phyloP scores from a whole-genome alignment of 2,797 vertebrate species.

The Arnoldichthys spilopterus region DNA sequence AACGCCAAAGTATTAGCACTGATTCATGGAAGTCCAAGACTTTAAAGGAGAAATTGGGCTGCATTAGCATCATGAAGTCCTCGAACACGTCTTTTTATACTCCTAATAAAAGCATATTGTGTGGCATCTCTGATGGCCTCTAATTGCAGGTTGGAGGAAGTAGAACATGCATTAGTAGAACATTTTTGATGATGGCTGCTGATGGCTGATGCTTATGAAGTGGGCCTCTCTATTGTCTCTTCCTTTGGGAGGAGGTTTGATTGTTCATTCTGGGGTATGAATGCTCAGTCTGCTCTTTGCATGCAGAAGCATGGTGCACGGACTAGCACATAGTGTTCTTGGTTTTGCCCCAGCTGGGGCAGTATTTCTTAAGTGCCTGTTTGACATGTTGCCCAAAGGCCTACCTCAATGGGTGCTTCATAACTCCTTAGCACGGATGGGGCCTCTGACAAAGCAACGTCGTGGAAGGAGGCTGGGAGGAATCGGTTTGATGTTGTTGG shows the following conservation, averaged over 20 bases:
- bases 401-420: conserved; percentile 21
- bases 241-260: conserved; percentile 62
- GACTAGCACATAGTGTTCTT: conserved; percentile 35
- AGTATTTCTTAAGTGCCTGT: conserved; percentile 22
- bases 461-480: conserved; percentile 21
- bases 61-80: neutral
- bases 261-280: conserved; percentile 65
- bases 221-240: conserved; percentile 52
- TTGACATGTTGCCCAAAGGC: conserved; percentile 18
- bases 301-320: conserved; percentile 52
- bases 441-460: conserved; percentile 44
- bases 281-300: conserved; percentile 55
- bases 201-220: conserved; percentile 5
- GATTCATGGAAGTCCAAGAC: neutral
- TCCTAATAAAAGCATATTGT: neutral
- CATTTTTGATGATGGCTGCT: neutral
- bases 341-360: conserved; percentile 8
- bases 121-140: neutral
- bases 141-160: neutral
- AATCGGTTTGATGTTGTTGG: conserved; percentile 15
- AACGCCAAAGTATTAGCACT: neutral
- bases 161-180: neutral
- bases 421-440: conserved; percentile 42
- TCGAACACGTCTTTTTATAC: neutral
- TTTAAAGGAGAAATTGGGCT: neutral